Evolutionary conservation across 2,113 vertebrate species (phyloP), one percentile per base, ranked within the genome.

Genomic region (Tragelaphus strepsiceros): DNA sequence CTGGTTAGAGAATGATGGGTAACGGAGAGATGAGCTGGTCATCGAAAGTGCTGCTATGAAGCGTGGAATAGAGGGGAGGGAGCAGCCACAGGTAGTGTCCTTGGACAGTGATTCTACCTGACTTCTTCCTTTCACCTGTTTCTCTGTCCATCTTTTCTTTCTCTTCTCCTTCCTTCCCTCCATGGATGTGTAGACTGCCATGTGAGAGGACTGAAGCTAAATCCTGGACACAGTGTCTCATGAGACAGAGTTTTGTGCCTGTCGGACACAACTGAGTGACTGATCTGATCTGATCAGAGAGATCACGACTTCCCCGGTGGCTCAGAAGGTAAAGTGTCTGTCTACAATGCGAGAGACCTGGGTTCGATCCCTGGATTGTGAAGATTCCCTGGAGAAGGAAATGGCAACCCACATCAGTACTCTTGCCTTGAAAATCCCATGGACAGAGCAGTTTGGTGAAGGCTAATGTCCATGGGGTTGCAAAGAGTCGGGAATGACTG

Each of bases 61-160:
- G n/a, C 0, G 1, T 15, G 8, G 78, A 53, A 59, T 19, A 46
- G 54, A 54, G 5, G 7, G 22, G 3, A 83, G n/a, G 6, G 26
- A 19, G 26, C 11, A 17, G 12, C 6, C 1, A 2, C 15, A 2
- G 1, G 0, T 16, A 1, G 15, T 17, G 39, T 62, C 32, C 30
- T 32, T 7, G 6, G 90, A 43, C 21, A 74, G 32, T 32, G 30
- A 78, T 56, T 30, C 77, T 26, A 1, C 30, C 4, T 30, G 19
- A 46, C 46, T 86, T 78, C 49, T 78, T 56, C 61, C 10, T 77
- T 93, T 62, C 17, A 8, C 22, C 35, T 81, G 19, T 35, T 61
- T 86, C 62, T 89, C n/a, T 32, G 62, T 46, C 51, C 17, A 51
- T 21, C 30, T 35, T 77, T 87, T 39, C 49, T 54, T 88, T 80